These are phyloP conservation scores for Nipponacmea schrenckii DNA, from an alignment of 2,888 invertebrate species.

Conservation along the genomic window DNA sequence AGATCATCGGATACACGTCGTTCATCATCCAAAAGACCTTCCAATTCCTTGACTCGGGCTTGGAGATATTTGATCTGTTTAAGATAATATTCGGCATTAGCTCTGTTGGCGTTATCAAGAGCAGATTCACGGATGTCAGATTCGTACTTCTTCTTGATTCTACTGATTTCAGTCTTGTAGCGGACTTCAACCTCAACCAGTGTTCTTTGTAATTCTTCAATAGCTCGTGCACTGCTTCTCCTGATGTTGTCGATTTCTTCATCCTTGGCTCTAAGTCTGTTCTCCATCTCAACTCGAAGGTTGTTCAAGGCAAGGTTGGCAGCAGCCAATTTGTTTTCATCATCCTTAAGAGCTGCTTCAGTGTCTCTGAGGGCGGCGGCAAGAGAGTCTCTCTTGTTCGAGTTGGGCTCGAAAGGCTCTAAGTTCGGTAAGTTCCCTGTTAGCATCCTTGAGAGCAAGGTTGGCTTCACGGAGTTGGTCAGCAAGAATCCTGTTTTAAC, in stretches of 20 bases:
- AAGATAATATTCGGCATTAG: constrained; percentile 79
- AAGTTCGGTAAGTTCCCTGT: constrained; percentile 91
- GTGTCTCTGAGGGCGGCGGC: constrained; percentile 98
- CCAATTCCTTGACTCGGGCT: constrained; percentile 79
- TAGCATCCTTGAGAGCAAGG: constrained; percentile 92
- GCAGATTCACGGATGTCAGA: constrained; percentile 65
- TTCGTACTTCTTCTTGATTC: constrained; percentile 69
- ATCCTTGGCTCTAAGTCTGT: constrained; percentile 96
- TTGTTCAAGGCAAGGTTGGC: constrained; percentile 84
- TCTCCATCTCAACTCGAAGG: constrained; percentile 96
- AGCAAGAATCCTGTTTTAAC: no score
- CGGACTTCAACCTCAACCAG: constrained; percentile 67
- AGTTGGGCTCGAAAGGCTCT: constrained; percentile 91
- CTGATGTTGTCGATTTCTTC: constrained; percentile 98
- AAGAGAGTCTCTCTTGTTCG: constrained; percentile 99
- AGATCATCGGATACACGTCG: constrained; percentile 63
- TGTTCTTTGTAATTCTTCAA: constrained; percentile 67
- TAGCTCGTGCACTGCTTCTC: constrained; percentile 66
- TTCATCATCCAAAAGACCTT: constrained; percentile 64
- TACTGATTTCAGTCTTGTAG: constrained; percentile 66
- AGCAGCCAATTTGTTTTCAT: constrained; percentile 90
- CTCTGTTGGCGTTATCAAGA: constrained; percentile 97
- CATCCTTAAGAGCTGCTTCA: constrained; percentile 93
- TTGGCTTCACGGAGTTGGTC: constrained; percentile 97
- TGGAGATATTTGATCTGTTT: constrained; percentile 98